Conservation (phyloP, 2,888 invertebrate genomes). For the Scaptodrosophila latifasciaeformis region DNA sequence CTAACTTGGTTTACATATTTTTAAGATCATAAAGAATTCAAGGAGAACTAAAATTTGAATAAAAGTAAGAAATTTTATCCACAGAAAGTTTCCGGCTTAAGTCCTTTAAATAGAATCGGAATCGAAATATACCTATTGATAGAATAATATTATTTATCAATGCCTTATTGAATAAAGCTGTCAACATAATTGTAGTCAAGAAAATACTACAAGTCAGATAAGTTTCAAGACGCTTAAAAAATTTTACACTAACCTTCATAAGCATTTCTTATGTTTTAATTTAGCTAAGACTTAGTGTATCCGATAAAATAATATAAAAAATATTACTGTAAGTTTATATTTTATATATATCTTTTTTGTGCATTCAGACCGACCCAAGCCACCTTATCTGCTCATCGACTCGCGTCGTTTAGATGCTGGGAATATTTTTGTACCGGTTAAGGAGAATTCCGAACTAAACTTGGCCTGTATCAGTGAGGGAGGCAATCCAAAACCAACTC, state of each 20-base stretch:
- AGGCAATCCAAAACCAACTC: slow-evolving; percentile 81
- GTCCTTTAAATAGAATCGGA: too few relatives aligned
- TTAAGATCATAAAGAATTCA: too few relatives aligned
- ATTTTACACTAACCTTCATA: slow-evolving; percentile 1
- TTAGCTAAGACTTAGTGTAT: neutral
- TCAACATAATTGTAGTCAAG: too few relatives aligned
- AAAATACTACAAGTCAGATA: too few relatives aligned
- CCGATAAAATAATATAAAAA: slow-evolving; percentile 5
- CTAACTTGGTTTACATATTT: too few relatives aligned
- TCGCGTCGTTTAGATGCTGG: slow-evolving; percentile 89
- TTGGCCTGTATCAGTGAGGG: slow-evolving; percentile 92
- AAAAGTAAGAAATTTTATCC: too few relatives aligned
- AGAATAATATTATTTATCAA: too few relatives aligned
- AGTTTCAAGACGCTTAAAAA: too few relatives aligned
- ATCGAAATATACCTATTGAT: too few relatives aligned
- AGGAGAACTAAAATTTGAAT: too few relatives aligned
- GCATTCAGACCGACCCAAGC: slow-evolving; percentile 84
- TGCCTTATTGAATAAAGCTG: too few relatives aligned
- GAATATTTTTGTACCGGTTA: slow-evolving; percentile 90
- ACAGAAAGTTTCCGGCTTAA: too few relatives aligned
- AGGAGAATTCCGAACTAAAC: slow-evolving; percentile 88
- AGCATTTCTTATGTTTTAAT: neutral
- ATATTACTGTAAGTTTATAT: neutral
- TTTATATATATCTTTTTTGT: neutral
- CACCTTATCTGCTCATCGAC: slow-evolving; percentile 90